Evolutionary conservation across 2,888 invertebrate species (phyloP), one percentile per base, ranked within the genome.

Genomic region (Stenurella melanura): DNA sequence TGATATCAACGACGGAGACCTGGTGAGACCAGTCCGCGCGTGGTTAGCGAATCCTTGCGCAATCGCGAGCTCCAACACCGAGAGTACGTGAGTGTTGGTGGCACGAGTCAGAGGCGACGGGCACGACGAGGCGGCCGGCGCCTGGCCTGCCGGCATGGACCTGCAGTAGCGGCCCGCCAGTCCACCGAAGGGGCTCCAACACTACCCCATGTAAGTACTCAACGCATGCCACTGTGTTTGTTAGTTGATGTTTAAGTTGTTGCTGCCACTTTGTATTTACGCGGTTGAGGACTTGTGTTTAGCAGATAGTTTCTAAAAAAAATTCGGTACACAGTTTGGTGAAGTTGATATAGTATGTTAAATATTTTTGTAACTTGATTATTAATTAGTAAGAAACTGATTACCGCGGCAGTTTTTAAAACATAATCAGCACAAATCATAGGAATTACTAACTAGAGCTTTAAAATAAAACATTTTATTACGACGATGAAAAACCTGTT

Each of bases 71-170:
- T 67, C 74, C 74, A 73, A 42, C 81, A 80, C 73, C 76, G 81
- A 74, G 64, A 81, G 81, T 75, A 82, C 82, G 82, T 79, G 81
- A 81, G 84, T 79, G 83, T 83, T 76, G 80, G 81, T 78, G 83
- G 84, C 81, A 81, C 86, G 86, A 87, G 87, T 87, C 87, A 87
- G 87, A 87, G 88, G 87, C 89, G 88, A 87, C 88, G 88, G 87
- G 86, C 87, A 86, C 87, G 87, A 87, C 88, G 88, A 88, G 88
- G 89, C 87, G 89, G 89, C 87, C 87, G 89, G 86, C 87, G 86
- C 86, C 86, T 86, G 83, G 85, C 86, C 83, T 83, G 84, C 86
- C 87, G 83, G 85, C 87, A 82, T 86, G 85, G 86, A 86, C 84
- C 86, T 86, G 84, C 85, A 82, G 82, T 83, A 81, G 85, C 83